These are phyloP conservation scores for Drosophila erecta DNA, from an alignment of 1,140 invertebrate species.

Conservation along the genomic window DNA sequence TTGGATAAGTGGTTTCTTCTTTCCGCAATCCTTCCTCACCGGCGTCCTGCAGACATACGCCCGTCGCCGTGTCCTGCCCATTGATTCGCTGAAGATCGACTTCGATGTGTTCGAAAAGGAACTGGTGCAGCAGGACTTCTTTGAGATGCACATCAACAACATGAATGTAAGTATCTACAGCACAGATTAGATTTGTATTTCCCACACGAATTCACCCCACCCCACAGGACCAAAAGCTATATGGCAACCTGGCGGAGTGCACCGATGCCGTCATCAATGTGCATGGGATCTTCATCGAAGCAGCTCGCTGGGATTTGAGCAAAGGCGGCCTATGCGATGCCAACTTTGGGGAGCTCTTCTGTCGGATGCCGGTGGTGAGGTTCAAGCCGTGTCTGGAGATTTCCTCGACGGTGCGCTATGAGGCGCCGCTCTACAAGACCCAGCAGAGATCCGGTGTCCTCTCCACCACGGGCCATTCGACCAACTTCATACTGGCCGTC, in stretches of 20 bases:
- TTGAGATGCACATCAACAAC: conserved; percentile 85
- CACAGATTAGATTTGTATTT: neutral
- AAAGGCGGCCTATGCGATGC: conserved; percentile 89
- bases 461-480: conserved; percentile 95
- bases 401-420: conserved; percentile 86
- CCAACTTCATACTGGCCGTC: conserved; percentile 94
- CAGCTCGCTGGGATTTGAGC: conserved; percentile 91
- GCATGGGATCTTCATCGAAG: conserved; percentile 95
- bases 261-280: conserved; percentile 92
- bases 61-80: conserved; percentile 92
- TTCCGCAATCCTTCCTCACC: conserved; percentile 96
- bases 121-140: conserved; percentile 89
- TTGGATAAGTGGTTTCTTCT: conserved; percentile 96
- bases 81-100: conserved; percentile 93
- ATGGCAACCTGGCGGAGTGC: conserved; percentile 85
- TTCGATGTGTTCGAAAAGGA: conserved; percentile 87
- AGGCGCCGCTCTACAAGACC: conserved; percentile 93
- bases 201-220: too few relatives aligned
- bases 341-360: conserved; percentile 90
- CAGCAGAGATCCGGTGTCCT: conserved; percentile 92
- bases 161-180: conserved; percentile 43
- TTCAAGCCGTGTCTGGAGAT: conserved; percentile 87
- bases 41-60: conserved; percentile 94
- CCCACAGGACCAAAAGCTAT: conserved; percentile 80
- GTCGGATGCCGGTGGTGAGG: conserved; percentile 90